Base-by-base conservation (phyloP, 1,140 invertebrate genomes). In the Bombus fervidus region DNA sequence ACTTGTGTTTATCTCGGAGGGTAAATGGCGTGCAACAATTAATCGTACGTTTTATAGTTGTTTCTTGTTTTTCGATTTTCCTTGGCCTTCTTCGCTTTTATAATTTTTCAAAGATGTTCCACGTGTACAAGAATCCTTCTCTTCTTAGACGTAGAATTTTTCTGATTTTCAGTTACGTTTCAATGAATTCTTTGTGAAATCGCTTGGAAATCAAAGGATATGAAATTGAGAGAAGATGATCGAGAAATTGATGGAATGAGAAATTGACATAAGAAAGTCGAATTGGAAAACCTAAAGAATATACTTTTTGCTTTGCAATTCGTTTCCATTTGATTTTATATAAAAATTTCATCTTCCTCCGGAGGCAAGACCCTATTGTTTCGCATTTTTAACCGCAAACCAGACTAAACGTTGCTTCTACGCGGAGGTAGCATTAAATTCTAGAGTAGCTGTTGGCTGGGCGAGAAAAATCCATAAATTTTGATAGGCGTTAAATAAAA, bases 401-500 rank as follows among this genome's bases (percentile, higher is more conserved):
- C 18, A 43, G 39, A 47, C 31, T 37, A 34, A 39, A 59, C 37
- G 64, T 15, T 39, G 39, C 31, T 13, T 39, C 6, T 22, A 18
- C 28, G 28, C 5, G 2, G 25, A 15, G 77, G 1, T 53, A 41
- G 53, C 39, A 18, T 68, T 66, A 66, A 78, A 79, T 76, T 79
- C 25, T 1, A 34, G 41, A 31, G 37, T 13, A 13, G 25, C 57
- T 47, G 76, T 74, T 85, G 64, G 73, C 34, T 25, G 41, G 8
- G n/a, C 64, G 31, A 87, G 86, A 91, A 86, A 91, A 93, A 94
- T 93, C 91, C 91, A 94, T 95, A 95, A 93, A 94, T 95, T 94
- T 95, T 94, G 93, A 95, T 95, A 94, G 94, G 89, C 92, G 89
- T 91, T 95, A 94, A 95, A 95, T 95, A 95, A 95, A 94, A 95